Base-by-base conservation (phyloP, 1,140 invertebrate genomes). In the Neodiprion pinetum region DNA sequence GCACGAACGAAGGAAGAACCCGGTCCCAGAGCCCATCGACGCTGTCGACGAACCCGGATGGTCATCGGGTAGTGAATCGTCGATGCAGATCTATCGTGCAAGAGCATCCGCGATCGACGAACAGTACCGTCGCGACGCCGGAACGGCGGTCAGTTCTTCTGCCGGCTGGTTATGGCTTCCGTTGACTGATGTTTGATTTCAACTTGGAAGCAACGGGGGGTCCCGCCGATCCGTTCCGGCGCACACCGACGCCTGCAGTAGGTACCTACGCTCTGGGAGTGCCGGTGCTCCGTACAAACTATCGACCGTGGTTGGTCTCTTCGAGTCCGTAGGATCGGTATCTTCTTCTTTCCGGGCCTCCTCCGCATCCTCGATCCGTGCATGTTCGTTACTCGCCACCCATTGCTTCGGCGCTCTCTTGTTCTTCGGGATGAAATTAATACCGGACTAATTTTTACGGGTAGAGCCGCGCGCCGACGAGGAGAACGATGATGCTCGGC, bases 141-240 rank as follows among this genome's bases (percentile, higher is more conserved):
- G 28, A 40, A 40, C 5, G 53, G n/a, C 53, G 53, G 53, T 61
- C 53, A 61, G 53, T 61, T 61, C 11, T 61, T 61, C 53, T 9
- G 53, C 53, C 11, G 53, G 11, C 53, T 12, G 53, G 53, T 12
- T 61, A 61, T 17, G n/a, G 53, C 53, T 61, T 61, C 53, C 53
- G 53, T 61, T 61, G 53, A 61, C 53, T 61, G 53, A 61, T 61
- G 53, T 61, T 61, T 61, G 53, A 61, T 61, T 61, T 61, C 53
- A 61, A 61, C 53, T 61, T 61, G 4, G 5, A 61, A 61, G 9
- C 53, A 61, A 17, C n/a, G 11, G 53, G 53, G 53, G 53, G 53
- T 61, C 53, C 2, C 53, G 53, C 11, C 53, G 53, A 40, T 40
- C 28, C 28, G 28, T 40, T 1, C 28, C 28, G 28, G 28, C 28